phyloP scores from a whole-genome alignment of 2,888 invertebrate genomes.

The Notocelia uddmanniana region DNA sequence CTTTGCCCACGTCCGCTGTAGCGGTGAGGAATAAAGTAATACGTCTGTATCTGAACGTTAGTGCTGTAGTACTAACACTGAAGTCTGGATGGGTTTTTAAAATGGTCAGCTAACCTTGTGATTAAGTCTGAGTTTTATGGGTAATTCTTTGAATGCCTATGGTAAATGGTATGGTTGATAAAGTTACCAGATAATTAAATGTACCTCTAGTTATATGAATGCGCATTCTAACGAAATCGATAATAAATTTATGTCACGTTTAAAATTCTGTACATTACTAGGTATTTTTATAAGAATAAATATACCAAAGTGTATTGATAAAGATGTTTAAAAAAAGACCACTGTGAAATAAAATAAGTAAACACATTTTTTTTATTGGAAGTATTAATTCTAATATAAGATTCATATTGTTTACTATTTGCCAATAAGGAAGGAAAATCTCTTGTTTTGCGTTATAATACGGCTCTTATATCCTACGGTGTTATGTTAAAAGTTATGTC shows the following conservation, averaged over 20 bases:
- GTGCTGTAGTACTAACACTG: constrained; percentile 3
- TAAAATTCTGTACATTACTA: background rate
- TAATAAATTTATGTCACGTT: too few species aligned
- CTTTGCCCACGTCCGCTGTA: constrained; percentile 25
- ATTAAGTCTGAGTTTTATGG: constrained; percentile 37
- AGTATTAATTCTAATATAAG: background rate
- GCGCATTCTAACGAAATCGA: background rate
- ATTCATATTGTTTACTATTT: background rate
- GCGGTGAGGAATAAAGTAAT: constrained; percentile 18
- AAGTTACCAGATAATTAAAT: constrained; percentile 5
- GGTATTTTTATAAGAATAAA: too few species aligned
- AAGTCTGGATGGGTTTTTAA: constrained; percentile 22
- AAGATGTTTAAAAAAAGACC: background rate
- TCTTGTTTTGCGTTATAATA: background rate
- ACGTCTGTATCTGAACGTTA: constrained; percentile 32
- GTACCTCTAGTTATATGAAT: background rate
- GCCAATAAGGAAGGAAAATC: background rate
- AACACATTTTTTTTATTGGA: background rate
- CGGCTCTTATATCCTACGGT: background rate
- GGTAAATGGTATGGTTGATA: background rate
- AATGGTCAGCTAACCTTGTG: constrained; percentile 22
- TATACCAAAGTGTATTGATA: background rate
- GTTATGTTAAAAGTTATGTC: background rate
- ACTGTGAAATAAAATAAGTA: background rate
- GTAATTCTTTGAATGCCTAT: constrained; percentile 21